phyloP scores from a whole-genome alignment of 2,797 vertebrate species.

The Hozukius guyotensis region DNA sequence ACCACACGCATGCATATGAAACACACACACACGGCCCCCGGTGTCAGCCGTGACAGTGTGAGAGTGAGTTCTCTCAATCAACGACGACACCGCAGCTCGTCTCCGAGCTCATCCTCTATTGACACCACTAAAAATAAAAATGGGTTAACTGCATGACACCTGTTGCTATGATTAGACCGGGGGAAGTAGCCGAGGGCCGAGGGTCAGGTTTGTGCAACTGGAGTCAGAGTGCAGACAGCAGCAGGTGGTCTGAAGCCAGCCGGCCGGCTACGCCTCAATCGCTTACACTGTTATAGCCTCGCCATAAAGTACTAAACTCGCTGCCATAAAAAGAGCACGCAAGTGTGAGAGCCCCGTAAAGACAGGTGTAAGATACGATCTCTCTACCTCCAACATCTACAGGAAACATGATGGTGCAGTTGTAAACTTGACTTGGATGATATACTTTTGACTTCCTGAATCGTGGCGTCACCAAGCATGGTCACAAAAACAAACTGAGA shows the following conservation, averaged over 20 bases:
- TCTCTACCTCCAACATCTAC: not conserved
- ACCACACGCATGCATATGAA: not conserved
- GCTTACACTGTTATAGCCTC: constrained; percentile 16
- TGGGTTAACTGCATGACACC: constrained; percentile 70
- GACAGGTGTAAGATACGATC: constrained; percentile 8
- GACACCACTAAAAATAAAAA: constrained; percentile 76
- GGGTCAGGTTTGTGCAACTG: constrained; percentile 73
- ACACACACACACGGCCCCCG: not conserved
- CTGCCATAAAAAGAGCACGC: constrained; percentile 35
- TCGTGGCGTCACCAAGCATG: not conserved
- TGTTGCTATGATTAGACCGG: constrained; percentile 74
- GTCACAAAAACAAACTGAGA: not conserved
- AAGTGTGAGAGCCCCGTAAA: constrained; percentile 19
- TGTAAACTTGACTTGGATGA: not conserved
- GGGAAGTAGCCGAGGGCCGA: constrained; percentile 37
- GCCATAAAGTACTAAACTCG: constrained; percentile 42
- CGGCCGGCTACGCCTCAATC: constrained; percentile 6
- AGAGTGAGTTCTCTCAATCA: constrained; percentile 10
- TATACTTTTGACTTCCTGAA: not conserved
- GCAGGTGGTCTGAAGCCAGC: constrained; percentile 51
- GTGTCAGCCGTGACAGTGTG: not conserved
- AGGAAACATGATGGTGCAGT: not conserved
- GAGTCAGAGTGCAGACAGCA: constrained; percentile 32
- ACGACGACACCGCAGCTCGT: not conserved
- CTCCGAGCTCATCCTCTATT: constrained; percentile 58